Base-by-base conservation (phyloP, 1,140 invertebrate genomes). In the Harlomillsia oculata region DNA sequence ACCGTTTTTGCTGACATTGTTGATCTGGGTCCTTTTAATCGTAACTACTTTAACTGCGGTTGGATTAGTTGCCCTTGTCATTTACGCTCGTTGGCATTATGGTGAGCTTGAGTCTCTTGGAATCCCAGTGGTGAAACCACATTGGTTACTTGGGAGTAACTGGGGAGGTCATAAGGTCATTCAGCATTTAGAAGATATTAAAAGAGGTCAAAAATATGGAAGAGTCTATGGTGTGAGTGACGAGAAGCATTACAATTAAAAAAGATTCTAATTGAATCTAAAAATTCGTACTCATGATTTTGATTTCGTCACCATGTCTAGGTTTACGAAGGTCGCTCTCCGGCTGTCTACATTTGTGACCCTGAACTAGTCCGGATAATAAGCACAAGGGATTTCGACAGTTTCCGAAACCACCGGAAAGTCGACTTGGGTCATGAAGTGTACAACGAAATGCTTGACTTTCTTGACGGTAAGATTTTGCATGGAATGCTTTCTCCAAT, bases 101-200 rank as follows among this genome's bases (percentile, higher is more conserved):
- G 59, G 59, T 11, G 54, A 21, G 20, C 26, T 61, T 2, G 59
- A 61, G 26, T 30, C 52, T 52, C 30, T 56, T 34, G 40, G 46
- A 6, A 36, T 60, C 14, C 53, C 53, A 13, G 53, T 60, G 6
- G 40, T 60, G 6, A 50, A 55, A 21, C 58, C 58, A 16, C 46
- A 60, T 46, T 60, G 44, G 34, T 37, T 55, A 0, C 36, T 55
- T 1, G 53, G 58, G 16, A 55, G 52, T 34, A 44, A n/a, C 2
- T 32, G 39, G 8, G 28, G 51, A 25, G 37, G 43, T 2, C 40
- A 50, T 30, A 55, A 43, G 5, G 32, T 16, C 18, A 11, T 51
- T 26, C 30, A 21, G 1, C 58, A 48, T 14, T 23, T 28, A 14
- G 26, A 51, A 25, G 58, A 60, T 30, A 20, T 55, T 8, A 9